Evolutionary conservation across 2,888 invertebrate species (phyloP).

Genomic region (Arenicola marina): DNA sequence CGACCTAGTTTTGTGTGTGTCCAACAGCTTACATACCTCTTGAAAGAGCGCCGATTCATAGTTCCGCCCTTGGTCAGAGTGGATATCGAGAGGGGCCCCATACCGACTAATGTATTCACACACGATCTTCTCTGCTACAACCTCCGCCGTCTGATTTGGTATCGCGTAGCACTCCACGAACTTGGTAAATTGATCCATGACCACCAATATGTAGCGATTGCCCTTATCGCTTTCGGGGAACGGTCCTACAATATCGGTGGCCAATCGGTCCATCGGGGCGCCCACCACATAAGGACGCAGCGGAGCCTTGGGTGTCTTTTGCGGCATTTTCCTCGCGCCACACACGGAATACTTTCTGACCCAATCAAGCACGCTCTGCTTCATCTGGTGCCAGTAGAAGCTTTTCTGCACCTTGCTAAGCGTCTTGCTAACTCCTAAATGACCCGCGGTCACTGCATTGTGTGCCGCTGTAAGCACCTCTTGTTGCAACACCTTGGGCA

Average conservation of each 20-base stretch:
- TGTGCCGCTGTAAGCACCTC: background rate
- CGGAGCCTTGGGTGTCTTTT: background rate
- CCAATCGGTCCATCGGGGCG: background rate
- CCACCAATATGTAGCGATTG: background rate
- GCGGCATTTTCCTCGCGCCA: background rate
- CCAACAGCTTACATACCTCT: constrained; percentile 6
- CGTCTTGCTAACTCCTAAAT: background rate
- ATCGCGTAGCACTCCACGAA: constrained; percentile 3
- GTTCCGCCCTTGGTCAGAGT: constrained; percentile 5
- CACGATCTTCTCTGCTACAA: background rate
- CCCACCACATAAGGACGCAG: background rate
- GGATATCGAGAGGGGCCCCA: background rate
- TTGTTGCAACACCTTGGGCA: background rate
- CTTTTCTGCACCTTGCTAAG: background rate
- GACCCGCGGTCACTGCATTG: background rate
- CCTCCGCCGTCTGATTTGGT: background rate
- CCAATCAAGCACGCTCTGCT: no score
- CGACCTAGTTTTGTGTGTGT: constrained; percentile 1
- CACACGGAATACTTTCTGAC: background rate
- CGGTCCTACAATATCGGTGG: constrained; percentile 6
- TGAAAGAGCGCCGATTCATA: constrained; percentile 2
- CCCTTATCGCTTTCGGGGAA: background rate
- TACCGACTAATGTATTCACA: background rate
- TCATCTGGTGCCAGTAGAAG: background rate
- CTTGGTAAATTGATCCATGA: constrained; percentile 4